Base-by-base conservation (phyloP, 1,140 invertebrate genomes). In the Yoshiicerus persimilis region DNA sequence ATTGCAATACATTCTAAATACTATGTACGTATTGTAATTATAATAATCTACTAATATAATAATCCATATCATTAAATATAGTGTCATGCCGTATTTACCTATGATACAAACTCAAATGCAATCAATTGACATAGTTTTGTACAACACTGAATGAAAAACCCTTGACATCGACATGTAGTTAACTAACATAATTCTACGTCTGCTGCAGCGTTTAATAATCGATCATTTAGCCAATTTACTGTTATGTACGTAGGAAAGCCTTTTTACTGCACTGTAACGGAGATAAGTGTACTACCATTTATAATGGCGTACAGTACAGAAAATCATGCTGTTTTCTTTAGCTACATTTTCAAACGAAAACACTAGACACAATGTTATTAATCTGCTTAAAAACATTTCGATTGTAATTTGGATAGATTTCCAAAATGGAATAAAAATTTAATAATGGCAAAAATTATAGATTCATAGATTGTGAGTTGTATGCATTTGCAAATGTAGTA, bases 91-190 rank as follows among this genome's bases (percentile, higher is more conserved):
- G 27, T 39, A 86, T 86, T 39, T 75, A 41, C 10, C 39, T 64
- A 87, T 75, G 11, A 75, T 87, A 87, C 75, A 47, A 41, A 80
- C 41, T 64, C 85, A 80, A 87, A 80, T 70, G 64, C 70, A 80
- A 87, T 87, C 38, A 87, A 87, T 87, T 87, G 86, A 87, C 86
- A 87, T 80, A 39, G 86, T 83, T 87, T 87, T 87, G 86, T 87
- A 87, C 86, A 87, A 41, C 64, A 66, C 64, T 66, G 64, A 66
- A 66, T 66, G 64, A 66, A 70, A 25, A 70, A 70, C 64, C 64
- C 64, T 70, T 70, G 64, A 70, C 64, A 70, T 70, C 64, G 64
- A 70, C 64, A 70, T 70, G 23, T 27, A 27, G 3, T 4, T 47
- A 20, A 2, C 16, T 56, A 1, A 16, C 16, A 41, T 66, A 23